These are phyloP conservation scores for Odontamblyopus lacepedii DNA, from an alignment of 2,797 vertebrate species.

Conservation along the genomic window DNA sequence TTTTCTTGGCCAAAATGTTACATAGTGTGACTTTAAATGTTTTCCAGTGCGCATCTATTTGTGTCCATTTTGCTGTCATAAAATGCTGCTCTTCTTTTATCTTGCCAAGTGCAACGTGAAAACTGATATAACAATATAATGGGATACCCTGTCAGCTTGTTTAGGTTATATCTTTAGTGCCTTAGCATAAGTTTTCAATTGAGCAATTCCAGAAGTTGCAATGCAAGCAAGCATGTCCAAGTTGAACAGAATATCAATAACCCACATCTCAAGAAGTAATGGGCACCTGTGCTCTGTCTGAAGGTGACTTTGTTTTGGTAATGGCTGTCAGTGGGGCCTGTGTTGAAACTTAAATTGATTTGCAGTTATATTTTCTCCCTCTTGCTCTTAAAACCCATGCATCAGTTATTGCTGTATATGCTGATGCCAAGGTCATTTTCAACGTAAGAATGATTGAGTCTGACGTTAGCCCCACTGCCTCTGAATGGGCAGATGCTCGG, in stretches of 20 bases:
- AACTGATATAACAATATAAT: neutral
- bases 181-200: slow-evolving; percentile 50
- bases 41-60: neutral
- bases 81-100: neutral
- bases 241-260: slow-evolving; percentile 74
- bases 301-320: slow-evolving; percentile 79
- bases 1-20: no score
- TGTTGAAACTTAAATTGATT: slow-evolving; percentile 76
- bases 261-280: slow-evolving; percentile 63
- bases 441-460: slow-evolving; percentile 76
- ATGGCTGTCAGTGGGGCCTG: slow-evolving; percentile 66
- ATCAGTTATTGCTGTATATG: slow-evolving; percentile 70
- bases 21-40: no score
- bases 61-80: neutral
- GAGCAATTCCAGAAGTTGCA: slow-evolving; percentile 69
- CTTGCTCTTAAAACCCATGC: slow-evolving; percentile 62
- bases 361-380: slow-evolving; percentile 73
- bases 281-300: slow-evolving; percentile 58
- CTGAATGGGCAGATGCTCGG: slow-evolving; percentile 76
- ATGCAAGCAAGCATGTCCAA: slow-evolving; percentile 68
- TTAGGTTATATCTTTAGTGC: neutral
- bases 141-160: neutral
- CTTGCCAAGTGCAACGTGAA: neutral
- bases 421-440: slow-evolving; percentile 77
- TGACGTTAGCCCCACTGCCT: slow-evolving; percentile 71